Conservation (phyloP, 2,113 vertebrate genomes). For the Columbina picui region DNA sequence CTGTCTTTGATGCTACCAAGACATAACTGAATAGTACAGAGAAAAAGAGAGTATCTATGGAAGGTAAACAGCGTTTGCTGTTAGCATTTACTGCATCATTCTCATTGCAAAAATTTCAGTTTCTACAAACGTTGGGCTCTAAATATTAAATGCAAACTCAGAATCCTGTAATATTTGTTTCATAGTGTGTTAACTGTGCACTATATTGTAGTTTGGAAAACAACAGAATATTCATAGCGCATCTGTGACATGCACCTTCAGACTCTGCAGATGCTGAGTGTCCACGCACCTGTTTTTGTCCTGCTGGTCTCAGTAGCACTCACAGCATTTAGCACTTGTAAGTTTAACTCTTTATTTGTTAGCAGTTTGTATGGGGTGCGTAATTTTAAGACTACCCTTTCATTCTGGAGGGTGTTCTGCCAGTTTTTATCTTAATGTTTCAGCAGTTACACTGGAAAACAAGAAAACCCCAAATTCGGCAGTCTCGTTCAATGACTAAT, state of each 20-base stretch:
- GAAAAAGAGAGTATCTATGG: not conserved
- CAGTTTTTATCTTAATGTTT: conserved; percentile 11
- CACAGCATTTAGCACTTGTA: not conserved
- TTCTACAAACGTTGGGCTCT: conserved; percentile 16
- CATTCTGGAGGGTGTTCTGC: not conserved
- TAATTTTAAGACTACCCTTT: not conserved
- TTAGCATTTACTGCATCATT: not conserved
- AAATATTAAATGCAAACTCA: conserved; percentile 1
- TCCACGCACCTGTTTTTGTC: not conserved
- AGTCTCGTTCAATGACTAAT: not conserved
- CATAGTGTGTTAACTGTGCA: not conserved
- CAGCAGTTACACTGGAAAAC: not conserved
- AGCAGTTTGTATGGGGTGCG: not conserved
- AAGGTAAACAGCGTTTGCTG: not conserved
- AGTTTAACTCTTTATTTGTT: not conserved
- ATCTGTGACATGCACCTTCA: not conserved
- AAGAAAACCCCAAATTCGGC: not conserved
- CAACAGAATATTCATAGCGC: not conserved
- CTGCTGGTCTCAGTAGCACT: not conserved
- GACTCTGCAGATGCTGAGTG: not conserved
- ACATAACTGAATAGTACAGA: not conserved
- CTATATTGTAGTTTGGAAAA: not conserved
- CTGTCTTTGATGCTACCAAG: not conserved
- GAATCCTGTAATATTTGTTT: conserved; percentile 10
- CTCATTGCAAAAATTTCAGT: not conserved